Conservation (phyloP, 2,797 vertebrate genomes). For the Picus viridis region DNA sequence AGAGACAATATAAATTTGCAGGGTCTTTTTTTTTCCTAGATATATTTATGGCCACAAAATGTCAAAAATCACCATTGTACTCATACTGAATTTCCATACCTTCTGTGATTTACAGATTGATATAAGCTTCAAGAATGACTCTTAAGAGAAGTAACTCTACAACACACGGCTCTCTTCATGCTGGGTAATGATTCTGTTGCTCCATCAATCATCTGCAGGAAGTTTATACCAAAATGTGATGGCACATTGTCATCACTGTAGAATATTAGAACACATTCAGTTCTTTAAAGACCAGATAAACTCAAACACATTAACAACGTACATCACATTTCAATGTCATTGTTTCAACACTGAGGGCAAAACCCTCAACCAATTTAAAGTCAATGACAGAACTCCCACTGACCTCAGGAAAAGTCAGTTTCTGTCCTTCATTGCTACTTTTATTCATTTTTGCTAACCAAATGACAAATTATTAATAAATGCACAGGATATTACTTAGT, state of each 20-base stretch:
- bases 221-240: background rate
- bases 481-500: slow-evolving; percentile 19
- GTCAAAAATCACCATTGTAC: background rate
- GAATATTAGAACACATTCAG: background rate
- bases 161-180: background rate
- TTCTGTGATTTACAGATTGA: background rate
- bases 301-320: background rate
- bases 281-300: background rate
- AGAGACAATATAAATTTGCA: background rate
- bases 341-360: background rate
- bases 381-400: background rate
- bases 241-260: background rate
- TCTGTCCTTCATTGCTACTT: background rate
- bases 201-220: background rate
- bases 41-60: slow-evolving; percentile 9
- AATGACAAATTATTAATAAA: slow-evolving; percentile 47
- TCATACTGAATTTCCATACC: background rate
- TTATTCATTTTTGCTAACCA: background rate
- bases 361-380: background rate
- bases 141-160: background rate
- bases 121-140: background rate
- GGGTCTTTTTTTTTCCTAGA: background rate
- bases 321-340: background rate
- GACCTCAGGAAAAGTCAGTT: background rate
- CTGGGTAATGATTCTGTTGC: background rate